phyloP scores from a whole-genome alignment of 2,113 vertebrate species.

The Orientallactaga bullata region DNA sequence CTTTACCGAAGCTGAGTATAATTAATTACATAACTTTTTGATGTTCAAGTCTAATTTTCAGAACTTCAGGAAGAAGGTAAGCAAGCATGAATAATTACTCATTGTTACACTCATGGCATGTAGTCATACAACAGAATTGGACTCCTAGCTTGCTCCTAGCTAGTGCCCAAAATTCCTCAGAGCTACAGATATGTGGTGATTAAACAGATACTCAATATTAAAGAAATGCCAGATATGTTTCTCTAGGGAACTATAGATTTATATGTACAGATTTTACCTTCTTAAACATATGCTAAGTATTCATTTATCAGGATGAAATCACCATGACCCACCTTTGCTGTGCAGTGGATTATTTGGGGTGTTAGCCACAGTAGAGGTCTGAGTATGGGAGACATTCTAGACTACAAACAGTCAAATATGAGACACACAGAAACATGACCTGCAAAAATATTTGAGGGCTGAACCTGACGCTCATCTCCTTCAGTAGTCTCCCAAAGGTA shows the following conservation, averaged over 20 bases:
- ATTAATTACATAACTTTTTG: constrained; percentile 59
- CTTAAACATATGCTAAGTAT: not conserved
- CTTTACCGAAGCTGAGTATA: constrained; percentile 27
- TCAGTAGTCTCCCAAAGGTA: not conserved
- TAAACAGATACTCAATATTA: not conserved
- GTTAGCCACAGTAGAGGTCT: not conserved
- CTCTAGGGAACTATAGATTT: not conserved
- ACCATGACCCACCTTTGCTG: not conserved
- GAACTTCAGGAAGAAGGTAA: constrained; percentile 22
- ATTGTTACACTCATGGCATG: not conserved
- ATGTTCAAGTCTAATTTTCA: constrained; percentile 55
- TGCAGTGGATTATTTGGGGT: not conserved
- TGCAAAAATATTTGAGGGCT: not conserved
- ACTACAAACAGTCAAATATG: not conserved
- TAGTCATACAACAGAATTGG: not conserved
- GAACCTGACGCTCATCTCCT: not conserved
- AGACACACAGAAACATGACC: not conserved
- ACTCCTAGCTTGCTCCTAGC: not conserved
- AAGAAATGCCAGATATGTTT: not conserved
- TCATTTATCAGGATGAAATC: not conserved
- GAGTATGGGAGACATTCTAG: not conserved
- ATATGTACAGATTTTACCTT: not conserved
- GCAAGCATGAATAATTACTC: constrained; percentile 1
- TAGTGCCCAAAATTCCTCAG: not conserved
- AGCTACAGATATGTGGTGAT: not conserved